Evolutionary conservation across 2,113 vertebrate genomes (phyloP).

Genomic region (Rhodinocichla rosea): DNA sequence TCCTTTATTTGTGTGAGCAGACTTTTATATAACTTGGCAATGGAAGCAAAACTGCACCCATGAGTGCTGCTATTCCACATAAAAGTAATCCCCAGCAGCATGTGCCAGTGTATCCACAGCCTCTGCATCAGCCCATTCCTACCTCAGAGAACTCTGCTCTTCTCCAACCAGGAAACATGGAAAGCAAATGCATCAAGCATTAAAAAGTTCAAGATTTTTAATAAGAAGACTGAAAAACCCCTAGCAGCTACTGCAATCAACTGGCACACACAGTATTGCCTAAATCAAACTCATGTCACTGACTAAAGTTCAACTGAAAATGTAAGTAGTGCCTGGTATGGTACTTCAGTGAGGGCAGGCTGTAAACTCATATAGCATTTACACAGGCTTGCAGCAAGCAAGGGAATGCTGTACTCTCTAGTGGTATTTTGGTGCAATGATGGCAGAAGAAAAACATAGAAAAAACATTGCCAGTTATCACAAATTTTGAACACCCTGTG

Average conservation of each 20-base stretch:
- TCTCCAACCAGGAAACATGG: neutral
- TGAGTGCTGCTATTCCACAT: neutral
- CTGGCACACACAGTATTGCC: neutral
- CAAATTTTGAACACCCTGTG: neutral
- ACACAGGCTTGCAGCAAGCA: neutral
- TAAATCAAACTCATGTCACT: neutral
- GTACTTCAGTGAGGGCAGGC: neutral
- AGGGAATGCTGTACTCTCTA: neutral
- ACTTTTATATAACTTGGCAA: neutral
- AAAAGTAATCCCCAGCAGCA: neutral
- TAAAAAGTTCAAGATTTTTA: neutral
- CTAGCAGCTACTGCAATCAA: neutral
- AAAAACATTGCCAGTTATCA: neutral
- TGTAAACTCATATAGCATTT: neutral
- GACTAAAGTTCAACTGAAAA: neutral
- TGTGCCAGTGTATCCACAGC: neutral
- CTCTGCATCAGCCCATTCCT: neutral
- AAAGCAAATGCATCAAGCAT: neutral
- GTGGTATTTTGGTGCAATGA: neutral
- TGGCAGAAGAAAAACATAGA: neutral
- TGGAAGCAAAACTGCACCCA: neutral
- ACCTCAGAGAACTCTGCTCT: neutral
- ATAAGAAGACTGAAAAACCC: neutral
- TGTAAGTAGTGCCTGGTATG: accelerated
- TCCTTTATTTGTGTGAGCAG: neutral